Evolutionary conservation across 2,113 vertebrate species (phyloP), one percentile per base, ranked within the genome.

Genomic region (Petromus typicus): DNA sequence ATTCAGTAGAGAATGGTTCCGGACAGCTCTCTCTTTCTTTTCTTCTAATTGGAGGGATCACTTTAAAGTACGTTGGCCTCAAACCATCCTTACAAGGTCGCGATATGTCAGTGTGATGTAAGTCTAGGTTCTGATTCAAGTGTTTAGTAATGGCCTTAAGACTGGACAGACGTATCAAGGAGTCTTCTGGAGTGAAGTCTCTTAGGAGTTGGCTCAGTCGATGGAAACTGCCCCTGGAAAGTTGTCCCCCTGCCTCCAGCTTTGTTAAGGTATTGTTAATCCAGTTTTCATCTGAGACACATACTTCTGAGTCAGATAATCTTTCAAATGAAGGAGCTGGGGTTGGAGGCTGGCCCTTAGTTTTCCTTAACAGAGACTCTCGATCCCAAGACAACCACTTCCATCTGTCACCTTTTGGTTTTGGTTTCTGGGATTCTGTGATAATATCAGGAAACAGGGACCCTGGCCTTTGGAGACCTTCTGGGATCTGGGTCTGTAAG

Each of bases 41-140:
- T 78, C 86, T 48, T 88, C 90, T 97, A 91, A 98, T 97, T 67
- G 97, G 97, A 20, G 97, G 96, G 75, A 97, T 95, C 86, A 97
- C 96, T 93, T 96, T 96, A 23, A 67, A 54, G 73, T 88, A 75
- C 89, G 64, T 27, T 12, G 30, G 63, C 18, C 34, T 91, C 37
- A 71, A 71, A 43, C 22, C 11, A 43, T 73, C 86, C 67, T 78
- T 80, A 34, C 27, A 86, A n/a, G 75, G 57, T 66, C 1, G 92
- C 43, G 92, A 85, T 37, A 1, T 43, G 23, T 59, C 80, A 45
- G 34, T 59, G 23, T 63, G 89, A 76, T 78, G 67, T 89, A 79
- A 25, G 9, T 48, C 51, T 43, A 86, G 30, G 30, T 43, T 93
- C 51, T 64, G 78, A 32, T 54, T 66, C 25, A 96, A 54, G 23